Base-by-base conservation (phyloP, 2,113 vertebrate genomes). In the Melierax canorus region DNA sequence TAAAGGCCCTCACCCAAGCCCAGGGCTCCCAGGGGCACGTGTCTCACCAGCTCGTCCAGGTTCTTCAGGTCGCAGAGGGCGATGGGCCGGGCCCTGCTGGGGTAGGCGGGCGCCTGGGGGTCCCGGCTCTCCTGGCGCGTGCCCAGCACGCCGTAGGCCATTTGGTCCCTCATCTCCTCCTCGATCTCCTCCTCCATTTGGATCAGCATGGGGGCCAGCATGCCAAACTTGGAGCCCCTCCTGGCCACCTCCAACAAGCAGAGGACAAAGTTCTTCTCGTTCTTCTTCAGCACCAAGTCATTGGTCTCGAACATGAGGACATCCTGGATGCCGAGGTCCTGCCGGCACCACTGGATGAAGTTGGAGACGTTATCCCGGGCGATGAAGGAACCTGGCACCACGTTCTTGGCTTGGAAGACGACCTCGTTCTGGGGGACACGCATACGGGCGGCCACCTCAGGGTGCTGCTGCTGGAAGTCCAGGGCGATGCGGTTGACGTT, bases 301-400 rank as follows among this genome's bases (percentile, higher is more conserved):
- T 99, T 99, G 17, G 99, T 99, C 97, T 99, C 99, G 2, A 99
- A 99, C 99, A 99, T 99, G 84, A 99, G 98, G 53, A 99, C 99
- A 22, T 99, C 99, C 51, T 99, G 99, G 96, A 99, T 98, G 64
- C 99, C 98, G 16, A 99, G 98, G 97, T 99, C 99, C 58, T 98
- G 97, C 1, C 99, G 98, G 98, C 99, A 99, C 99, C 99, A 99
- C 92, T 87, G 97, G 96, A 99, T 99, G 98, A 99, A 99, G 90
- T 99, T 99, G 94, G 99, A 99, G 81, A 99, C 98, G 11, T 99
- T 99, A 79, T 99, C 99, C 4, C 99, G 97, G 43, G 99, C 99
- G 39, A 99, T 6, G 81, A 99, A 99, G 32, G 99, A 99, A 12
- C 99, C 99, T 0, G 98, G 98, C 13, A 89, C 97, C 29, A 99